A percentile compares a stretch with the other conserved stretches of the same genome.
phyloP scores from a whole-genome alignment of 2,113 vertebrate genomes.

The Ascaphus truei region DNA sequence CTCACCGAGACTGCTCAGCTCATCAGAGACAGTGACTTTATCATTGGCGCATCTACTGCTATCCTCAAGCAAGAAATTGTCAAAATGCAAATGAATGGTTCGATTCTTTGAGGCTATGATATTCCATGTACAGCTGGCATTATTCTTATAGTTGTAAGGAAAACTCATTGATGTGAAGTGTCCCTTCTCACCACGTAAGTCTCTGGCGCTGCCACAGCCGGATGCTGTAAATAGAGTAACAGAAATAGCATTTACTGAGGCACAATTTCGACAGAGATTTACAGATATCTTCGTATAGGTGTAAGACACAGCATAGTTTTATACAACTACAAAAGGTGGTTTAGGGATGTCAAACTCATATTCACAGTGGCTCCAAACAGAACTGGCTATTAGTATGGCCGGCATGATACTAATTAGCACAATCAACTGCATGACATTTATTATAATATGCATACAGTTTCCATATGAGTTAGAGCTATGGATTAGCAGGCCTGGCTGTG shows the following conservation, averaged over 20 bases:
- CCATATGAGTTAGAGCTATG: too few species aligned
- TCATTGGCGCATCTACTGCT: constrained; percentile 56
- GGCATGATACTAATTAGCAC: too few species aligned
- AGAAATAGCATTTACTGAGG: neutral
- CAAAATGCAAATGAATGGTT: constrained; percentile 60
- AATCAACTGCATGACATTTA: too few species aligned
- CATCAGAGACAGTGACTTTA: constrained; percentile 56
- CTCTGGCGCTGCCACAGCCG: constrained; percentile 3
- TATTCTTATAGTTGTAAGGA: constrained; percentile 56
- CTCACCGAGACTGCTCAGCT: constrained; percentile 54
- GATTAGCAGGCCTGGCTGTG: too few species aligned
- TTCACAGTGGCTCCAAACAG: too few species aligned
- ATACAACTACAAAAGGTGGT: too few species aligned
- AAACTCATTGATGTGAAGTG: constrained; percentile 48
- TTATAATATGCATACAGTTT: too few species aligned
- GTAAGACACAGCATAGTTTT: too few species aligned
- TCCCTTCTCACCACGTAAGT: neutral
- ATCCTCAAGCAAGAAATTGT: constrained; percentile 64
- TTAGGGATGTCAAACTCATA: too few species aligned
- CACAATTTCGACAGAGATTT: too few species aligned
- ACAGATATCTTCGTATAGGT: too few species aligned
- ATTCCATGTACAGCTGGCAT: constrained; percentile 62
- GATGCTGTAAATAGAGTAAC: constrained; percentile 9
- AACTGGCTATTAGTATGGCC: too few species aligned
- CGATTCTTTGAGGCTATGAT: constrained; percentile 56